These are phyloP conservation scores for Pegoplata infirma DNA, from an alignment of 2,888 invertebrate genomes.

Conservation along the genomic window DNA sequence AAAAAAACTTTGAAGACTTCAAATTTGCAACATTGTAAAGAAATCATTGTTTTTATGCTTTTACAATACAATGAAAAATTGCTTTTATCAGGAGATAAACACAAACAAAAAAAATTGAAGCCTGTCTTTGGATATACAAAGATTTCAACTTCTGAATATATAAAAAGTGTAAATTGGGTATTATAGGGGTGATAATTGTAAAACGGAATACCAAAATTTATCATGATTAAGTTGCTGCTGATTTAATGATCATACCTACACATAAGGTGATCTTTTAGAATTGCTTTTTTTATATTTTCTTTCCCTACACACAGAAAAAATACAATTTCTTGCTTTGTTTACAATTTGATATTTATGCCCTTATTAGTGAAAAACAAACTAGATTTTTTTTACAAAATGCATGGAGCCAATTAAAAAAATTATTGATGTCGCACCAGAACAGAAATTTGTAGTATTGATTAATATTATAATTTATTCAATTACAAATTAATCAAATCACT, in stretches of 20 bases:
- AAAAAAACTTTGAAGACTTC: neutral
- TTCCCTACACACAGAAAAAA: neutral
- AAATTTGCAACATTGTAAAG: constrained; percentile 25
- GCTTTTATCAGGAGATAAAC: neutral
- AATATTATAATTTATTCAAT: too few species aligned
- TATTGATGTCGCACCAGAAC: too few species aligned
- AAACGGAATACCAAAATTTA: constrained; percentile 19
- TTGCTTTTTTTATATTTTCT: neutral
- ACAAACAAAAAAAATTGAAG: neutral
- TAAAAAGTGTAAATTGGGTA: constrained; percentile 43
- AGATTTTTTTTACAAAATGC: too few species aligned
- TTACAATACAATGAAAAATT: neutral
- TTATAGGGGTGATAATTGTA: constrained; percentile 57
- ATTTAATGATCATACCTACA: constrained; percentile 32
- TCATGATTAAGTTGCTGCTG: constrained; percentile 8
- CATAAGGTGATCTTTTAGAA: constrained; percentile 8
- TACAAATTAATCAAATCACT: too few species aligned
- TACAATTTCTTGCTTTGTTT: too few species aligned
- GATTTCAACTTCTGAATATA: too few species aligned
- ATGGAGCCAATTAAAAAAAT: too few species aligned
- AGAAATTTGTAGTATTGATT: too few species aligned
- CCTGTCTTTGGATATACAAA: neutral
- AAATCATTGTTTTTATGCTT: constrained; percentile 8
- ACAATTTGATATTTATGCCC: too few species aligned
- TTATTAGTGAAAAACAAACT: too few species aligned